Conservation (phyloP, 2,113 vertebrate species). For the Ameiurus melas region DNA sequence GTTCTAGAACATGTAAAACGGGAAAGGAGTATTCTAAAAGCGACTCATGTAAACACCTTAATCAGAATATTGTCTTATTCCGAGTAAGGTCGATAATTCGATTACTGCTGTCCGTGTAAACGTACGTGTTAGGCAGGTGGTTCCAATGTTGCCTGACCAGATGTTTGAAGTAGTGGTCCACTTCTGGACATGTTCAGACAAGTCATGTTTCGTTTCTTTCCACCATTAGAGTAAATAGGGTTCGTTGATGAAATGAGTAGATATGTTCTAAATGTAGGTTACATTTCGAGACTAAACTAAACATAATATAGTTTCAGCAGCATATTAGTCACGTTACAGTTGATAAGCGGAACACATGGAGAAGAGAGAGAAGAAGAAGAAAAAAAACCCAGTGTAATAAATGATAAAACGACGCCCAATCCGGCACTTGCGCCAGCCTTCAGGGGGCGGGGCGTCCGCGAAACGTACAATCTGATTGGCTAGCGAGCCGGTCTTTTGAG, state of each 20-base stretch:
- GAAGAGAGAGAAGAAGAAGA: too few species aligned
- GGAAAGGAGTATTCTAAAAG: too few species aligned
- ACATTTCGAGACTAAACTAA: neutral
- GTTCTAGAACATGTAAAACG: too few species aligned
- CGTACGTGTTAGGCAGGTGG: too few species aligned
- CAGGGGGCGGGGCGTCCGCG: constrained; percentile 5
- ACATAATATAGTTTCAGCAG: neutral
- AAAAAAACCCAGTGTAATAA: neutral
- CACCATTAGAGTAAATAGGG: neutral
- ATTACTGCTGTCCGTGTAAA: too few species aligned
- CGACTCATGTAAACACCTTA: too few species aligned
- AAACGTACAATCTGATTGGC: constrained; percentile 35
- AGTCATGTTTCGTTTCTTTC: neutral
- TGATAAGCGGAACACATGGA: neutral
- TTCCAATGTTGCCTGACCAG: too few species aligned
- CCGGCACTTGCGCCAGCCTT: neutral
- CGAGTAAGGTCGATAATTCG: too few species aligned
- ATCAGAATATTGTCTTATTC: too few species aligned
- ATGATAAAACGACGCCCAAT: too few species aligned
- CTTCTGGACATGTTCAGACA: too few species aligned
- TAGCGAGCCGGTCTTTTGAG: constrained; percentile 42
- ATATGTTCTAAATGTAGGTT: neutral
- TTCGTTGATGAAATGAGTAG: neutral
- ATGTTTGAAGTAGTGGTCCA: too few species aligned
- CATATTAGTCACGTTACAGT: neutral